phyloP scores from a whole-genome alignment of 2,797 vertebrate species.

The Mastacembelus armatus region DNA sequence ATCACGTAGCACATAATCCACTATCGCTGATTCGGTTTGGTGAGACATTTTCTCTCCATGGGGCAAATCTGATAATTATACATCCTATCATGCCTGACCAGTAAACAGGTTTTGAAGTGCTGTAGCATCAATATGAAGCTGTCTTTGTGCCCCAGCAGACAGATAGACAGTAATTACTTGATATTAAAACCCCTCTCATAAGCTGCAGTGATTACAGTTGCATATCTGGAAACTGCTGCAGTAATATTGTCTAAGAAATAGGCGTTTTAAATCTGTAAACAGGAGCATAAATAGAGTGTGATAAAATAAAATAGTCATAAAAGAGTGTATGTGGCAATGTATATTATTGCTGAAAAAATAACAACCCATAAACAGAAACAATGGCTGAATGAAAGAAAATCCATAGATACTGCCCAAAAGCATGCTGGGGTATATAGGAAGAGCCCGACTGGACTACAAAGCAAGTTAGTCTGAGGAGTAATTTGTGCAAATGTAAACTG shows the following conservation, averaged over 20 bases:
- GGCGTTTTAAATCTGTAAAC: conserved; percentile 26
- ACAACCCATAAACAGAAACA: neutral
- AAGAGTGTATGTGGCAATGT: neutral
- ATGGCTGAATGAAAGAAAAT: neutral
- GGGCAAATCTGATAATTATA: conserved; percentile 60
- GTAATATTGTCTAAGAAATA: conserved; percentile 24
- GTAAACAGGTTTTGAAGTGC: conserved; percentile 65
- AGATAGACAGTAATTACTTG: conserved; percentile 62
- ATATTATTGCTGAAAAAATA: neutral
- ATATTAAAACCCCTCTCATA: conserved; percentile 65
- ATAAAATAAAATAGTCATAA: too few species aligned
- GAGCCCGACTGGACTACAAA: neutral
- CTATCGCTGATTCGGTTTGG: conserved; percentile 51
- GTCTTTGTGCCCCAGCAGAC: conserved; percentile 60
- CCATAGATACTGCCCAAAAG: neutral
- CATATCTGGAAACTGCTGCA: conserved; percentile 46
- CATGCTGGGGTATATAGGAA: neutral
- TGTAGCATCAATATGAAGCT: conserved; percentile 33
- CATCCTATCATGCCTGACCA: conserved; percentile 55
- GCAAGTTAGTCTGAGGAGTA: too few species aligned
- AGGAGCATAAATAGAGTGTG: neutral
- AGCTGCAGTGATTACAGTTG: conserved; percentile 54
- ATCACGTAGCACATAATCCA: conserved; percentile 44
- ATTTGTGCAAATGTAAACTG: neutral
- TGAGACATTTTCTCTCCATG: conserved; percentile 48